Percentiles rank a stretch among this genome's conserved stretches.
phyloP scores from a whole-genome alignment of 1,140 invertebrate species.

The Zaprionus tsacasi region DNA sequence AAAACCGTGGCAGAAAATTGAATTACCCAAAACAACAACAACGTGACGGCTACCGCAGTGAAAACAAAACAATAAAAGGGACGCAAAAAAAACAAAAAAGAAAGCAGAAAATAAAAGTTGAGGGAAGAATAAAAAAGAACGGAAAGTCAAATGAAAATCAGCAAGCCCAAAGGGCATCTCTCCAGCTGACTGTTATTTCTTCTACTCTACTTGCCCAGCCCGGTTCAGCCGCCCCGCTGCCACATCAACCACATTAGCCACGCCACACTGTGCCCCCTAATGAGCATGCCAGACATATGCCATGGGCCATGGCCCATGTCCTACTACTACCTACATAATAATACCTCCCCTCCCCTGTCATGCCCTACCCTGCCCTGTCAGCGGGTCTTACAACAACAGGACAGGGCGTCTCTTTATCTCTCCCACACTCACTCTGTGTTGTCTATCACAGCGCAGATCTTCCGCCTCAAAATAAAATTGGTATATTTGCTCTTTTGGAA shows the following conservation, averaged over 20 bases:
- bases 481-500: slow-evolving; percentile 67
- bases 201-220: slow-evolving; percentile 16
- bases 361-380: not conserved
- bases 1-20: slow-evolving; percentile 80
- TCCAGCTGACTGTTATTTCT: slow-evolving; percentile 9
- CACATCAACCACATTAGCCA: slow-evolving; percentile 80
- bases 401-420: slow-evolving; percentile 1
- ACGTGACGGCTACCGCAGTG: slow-evolving; percentile 64
- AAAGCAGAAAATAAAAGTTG: slow-evolving; percentile 58
- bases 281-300: slow-evolving; percentile 79
- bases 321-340: slow-evolving; percentile 42
- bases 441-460: slow-evolving; percentile 63
- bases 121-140: slow-evolving; percentile 35
- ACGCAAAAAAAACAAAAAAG: slow-evolving; percentile 30
- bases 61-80: slow-evolving; percentile 78
- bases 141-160: slow-evolving; percentile 78
- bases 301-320: slow-evolving; percentile 49
- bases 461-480: slow-evolving; percentile 61
- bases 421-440: not conserved
- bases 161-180: slow-evolving; percentile 41
- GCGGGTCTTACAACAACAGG: not conserved
- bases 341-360: slow-evolving; percentile 29
- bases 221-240: slow-evolving; percentile 50
- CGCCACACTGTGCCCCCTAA: slow-evolving; percentile 78
- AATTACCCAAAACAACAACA: slow-evolving; percentile 66